Base-by-base conservation (phyloP, 2,797 vertebrate species). In the Aythya fuligula region DNA sequence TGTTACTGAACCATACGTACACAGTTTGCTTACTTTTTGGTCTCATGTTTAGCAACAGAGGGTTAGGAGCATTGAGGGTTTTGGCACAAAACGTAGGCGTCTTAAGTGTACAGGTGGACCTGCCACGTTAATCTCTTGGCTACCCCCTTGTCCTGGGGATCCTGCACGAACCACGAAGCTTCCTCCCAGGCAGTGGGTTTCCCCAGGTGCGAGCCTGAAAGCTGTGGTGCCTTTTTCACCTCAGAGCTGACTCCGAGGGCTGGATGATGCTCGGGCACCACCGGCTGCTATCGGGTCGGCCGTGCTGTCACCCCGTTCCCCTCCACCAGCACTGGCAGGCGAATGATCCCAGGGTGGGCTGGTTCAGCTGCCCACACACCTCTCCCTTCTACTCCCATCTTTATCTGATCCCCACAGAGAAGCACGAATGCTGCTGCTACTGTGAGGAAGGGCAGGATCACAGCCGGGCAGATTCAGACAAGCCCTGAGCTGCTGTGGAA, bases 1-100 rank as follows among this genome's bases (percentile, higher is more conserved):
- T 85, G 13, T 71, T 90, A 41, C 36, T 82, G 90, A 94, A 80
- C 27, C 34, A 58, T 86, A 58, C 76, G 54, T 61, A 36, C 41
- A 43, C 58, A 76, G 24, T 76, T 88, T 76, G 15, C 0, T 3
- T 41, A 13, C 13, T 54, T 56, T 61, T 43, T 9, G 69, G 8
- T 51, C 58, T 70, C 6, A 7, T 45, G 11, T 71, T 74, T 69
- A 85, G 76, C 85, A 87, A 78, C 47, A 81, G 70, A 67, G 20
- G 27, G 39, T 86, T 90, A 34, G 74, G 47, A 84, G 13, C 28
- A 62, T 27, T 6, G 19, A 81, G 27, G 24, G n/a, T 8, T 76
- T 86, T 32, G 6, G 32, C 80, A 45, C 0, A 4, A 43, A 76
- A 57, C 70, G 70, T 49, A 62, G 54, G 13, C 21, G n/a, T 41